Conservation (phyloP, 2,888 invertebrate genomes). For the Phania funesta region DNA sequence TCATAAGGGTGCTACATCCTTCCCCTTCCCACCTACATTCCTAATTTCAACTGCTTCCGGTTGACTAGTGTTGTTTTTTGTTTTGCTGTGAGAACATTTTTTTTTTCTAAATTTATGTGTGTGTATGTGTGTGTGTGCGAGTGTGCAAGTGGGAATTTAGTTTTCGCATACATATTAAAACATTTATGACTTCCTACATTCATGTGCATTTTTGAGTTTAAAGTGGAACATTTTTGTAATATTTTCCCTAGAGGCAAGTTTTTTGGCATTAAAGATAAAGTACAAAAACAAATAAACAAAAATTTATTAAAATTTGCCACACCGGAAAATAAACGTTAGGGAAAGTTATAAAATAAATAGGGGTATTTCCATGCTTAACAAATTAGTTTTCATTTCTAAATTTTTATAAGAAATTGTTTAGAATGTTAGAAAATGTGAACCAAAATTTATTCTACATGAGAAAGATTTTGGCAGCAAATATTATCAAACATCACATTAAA, state of each 20-base stretch:
- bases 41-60: slow-evolving; percentile 58
- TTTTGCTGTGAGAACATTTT: background rate
- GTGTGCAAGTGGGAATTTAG: slow-evolving; percentile 5
- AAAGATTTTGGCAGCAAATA: too few species aligned
- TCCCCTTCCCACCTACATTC: background rate
- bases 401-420: background rate
- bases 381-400: background rate
- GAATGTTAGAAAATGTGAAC: too few species aligned
- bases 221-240: slow-evolving; percentile 31
- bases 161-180: slow-evolving; percentile 51
- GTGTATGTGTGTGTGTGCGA: background rate
- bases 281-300: slow-evolving; percentile 11
- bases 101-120: slow-evolving; percentile 4
- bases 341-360: too few species aligned
- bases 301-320: slow-evolving; percentile 10
- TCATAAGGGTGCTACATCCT: background rate
- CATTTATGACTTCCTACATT: slow-evolving; percentile 65
- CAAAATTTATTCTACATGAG: too few species aligned
- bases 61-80: slow-evolving; percentile 20
- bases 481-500: too few species aligned
- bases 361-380: background rate
- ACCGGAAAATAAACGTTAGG: slow-evolving; percentile 35
- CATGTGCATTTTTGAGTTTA: slow-evolving; percentile 36
- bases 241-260: slow-evolving; percentile 41
- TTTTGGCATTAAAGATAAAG: background rate